Conservation (phyloP, 2,113 vertebrate genomes). For the Vanacampus margaritifer region DNA sequence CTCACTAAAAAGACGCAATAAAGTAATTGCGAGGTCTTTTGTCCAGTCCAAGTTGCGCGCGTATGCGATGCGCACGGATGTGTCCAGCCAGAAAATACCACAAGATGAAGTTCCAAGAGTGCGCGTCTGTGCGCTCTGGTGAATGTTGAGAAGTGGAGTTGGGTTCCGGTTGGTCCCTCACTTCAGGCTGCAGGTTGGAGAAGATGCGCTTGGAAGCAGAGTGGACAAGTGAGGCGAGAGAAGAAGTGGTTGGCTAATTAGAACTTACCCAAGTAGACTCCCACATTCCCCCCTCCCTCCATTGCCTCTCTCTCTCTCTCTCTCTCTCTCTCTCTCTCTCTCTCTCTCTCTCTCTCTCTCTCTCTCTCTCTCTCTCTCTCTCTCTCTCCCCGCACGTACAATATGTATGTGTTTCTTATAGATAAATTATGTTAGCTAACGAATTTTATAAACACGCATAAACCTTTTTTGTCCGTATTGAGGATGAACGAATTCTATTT, state of each 20-base stretch:
- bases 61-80: conserved; percentile 26
- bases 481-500: not conserved
- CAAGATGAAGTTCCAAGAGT: conserved; percentile 23
- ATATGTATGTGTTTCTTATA: too few relatives aligned
- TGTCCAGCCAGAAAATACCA: conserved; percentile 8
- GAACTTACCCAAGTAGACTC: conserved; percentile 69
- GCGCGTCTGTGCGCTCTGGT: not conserved
- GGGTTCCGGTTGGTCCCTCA: conserved; percentile 16
- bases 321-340: not conserved
- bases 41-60: conserved; percentile 31
- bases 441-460: too few relatives aligned
- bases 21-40: not conserved
- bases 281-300: conserved; percentile 58
- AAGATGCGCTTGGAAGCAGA: conserved; percentile 50
- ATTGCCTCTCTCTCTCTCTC: conserved; percentile 19
- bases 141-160: conserved; percentile 8
- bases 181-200: conserved; percentile 16
- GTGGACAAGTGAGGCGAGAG: conserved; percentile 64
- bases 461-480: not conserved
- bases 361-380: conserved; percentile 2
- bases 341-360: conserved; percentile 1
- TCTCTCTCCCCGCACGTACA: not conserved
- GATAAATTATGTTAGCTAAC: too few relatives aligned
- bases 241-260: conserved; percentile 77
- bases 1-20: not conserved